Evolutionary conservation across 2,113 vertebrate species (phyloP).

Genomic region (Carettochelys insculpta): DNA sequence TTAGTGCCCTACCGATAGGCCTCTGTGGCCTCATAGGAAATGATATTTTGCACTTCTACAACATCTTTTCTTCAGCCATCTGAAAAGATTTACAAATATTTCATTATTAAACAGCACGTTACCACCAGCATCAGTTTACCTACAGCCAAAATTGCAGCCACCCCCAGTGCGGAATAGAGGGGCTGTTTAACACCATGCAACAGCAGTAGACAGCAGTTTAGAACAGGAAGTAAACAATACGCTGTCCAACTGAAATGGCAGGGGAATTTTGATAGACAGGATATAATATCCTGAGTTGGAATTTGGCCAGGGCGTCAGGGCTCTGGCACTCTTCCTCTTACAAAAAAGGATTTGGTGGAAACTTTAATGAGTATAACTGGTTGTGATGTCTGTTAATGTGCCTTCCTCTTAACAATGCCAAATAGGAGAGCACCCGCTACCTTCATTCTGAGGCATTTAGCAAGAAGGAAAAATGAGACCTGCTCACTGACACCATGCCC

Average conservation of each 20-base stretch:
- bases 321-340: background rate
- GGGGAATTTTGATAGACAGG: background rate
- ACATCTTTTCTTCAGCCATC: fast-evolving
- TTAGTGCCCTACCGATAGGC: background rate
- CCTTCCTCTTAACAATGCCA: background rate
- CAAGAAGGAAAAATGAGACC: background rate
- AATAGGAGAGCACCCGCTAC: background rate
- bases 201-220: background rate
- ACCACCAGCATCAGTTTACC: fast-evolving
- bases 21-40: background rate
- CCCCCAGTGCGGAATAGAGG: background rate
- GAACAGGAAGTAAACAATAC: background rate
- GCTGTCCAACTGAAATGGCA: background rate
- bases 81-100: background rate
- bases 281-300: background rate
- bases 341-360: background rate
- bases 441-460: fast-evolving
- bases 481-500: fast-evolving
- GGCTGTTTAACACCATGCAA: background rate
- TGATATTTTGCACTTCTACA: background rate
- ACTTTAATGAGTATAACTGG: fast-evolving
- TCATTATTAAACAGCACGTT: background rate
- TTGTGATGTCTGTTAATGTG: background rate
- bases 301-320: background rate
- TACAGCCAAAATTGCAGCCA: background rate